Conservation (phyloP, 1,140 invertebrate genomes). For the Bombus cullumanus region DNA sequence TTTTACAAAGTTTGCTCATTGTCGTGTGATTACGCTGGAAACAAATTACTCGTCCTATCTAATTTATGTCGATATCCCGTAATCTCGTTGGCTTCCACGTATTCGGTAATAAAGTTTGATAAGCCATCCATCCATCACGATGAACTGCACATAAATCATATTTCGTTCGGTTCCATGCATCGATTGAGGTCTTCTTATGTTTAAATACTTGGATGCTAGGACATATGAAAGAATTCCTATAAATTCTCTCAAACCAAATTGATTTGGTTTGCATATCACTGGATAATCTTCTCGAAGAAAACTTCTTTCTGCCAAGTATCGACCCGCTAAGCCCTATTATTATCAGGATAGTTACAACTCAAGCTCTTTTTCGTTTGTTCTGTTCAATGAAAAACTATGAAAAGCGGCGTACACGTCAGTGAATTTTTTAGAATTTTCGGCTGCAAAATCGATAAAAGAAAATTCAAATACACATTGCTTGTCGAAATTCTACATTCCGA, state of each 20-base stretch:
- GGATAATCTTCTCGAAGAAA: too few species aligned
- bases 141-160: constrained; percentile 38
- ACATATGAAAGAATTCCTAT: constrained; percentile 6
- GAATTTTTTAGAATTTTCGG: too few species aligned
- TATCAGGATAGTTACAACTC: too few species aligned
- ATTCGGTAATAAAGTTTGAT: constrained; percentile 39
- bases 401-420: background rate
- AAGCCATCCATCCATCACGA: constrained; percentile 34
- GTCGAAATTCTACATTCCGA: too few species aligned
- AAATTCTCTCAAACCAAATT: constrained; percentile 20
- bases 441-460: too few species aligned
- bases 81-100: background rate
- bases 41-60: constrained; percentile 29
- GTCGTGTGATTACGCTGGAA: background rate
- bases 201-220: constrained; percentile 14
- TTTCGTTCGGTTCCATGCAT: background rate
- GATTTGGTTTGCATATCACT: too few species aligned
- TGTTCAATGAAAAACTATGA: background rate
- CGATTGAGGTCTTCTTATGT: background rate
- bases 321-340: too few species aligned
- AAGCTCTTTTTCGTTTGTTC: background rate
- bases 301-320: too few species aligned
- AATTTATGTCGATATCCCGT: constrained; percentile 22
- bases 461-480: too few species aligned
- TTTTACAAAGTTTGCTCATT: background rate